Conservation (phyloP, 2,888 invertebrate genomes). For the Athalia rosae region DNA sequence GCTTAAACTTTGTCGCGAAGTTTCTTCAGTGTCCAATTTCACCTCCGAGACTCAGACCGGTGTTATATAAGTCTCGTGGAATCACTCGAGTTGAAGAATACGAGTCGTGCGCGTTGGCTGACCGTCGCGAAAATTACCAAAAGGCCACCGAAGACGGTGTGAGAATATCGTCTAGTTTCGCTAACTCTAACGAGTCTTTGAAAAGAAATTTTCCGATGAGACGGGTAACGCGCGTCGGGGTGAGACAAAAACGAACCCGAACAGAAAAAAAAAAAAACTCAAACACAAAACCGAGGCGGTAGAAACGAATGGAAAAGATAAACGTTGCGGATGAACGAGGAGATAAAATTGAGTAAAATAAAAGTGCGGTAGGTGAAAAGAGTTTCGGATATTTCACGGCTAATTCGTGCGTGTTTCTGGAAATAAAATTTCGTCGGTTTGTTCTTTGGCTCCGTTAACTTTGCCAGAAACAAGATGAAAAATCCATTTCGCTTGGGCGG, state of each 20-base stretch:
- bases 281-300: background rate
- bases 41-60: conserved; percentile 20
- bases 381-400: no score
- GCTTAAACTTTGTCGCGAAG: conserved; percentile 55
- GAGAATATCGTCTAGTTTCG: conserved; percentile 6
- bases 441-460: background rate
- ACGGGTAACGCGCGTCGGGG: background rate
- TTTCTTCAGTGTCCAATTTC: conserved; percentile 54
- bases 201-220: background rate
- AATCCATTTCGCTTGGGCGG: no score
- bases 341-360: background rate
- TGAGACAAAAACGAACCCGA: background rate
- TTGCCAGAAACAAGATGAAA: no score
- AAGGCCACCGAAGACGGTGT: background rate
- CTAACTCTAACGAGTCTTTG: conserved; percentile 24
- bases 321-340: background rate
- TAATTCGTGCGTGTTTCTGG: no score
- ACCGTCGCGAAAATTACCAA: conserved; percentile 20
- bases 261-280: background rate
- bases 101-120: background rate
- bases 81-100: conserved; percentile 19
- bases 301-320: background rate
- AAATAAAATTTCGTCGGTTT: background rate
- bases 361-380: no score
- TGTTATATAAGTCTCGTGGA: conserved; percentile 5